These are phyloP conservation scores for Oscheius sp. DNA, from an alignment of 2,888 invertebrate genomes.

Conservation along the genomic window DNA sequence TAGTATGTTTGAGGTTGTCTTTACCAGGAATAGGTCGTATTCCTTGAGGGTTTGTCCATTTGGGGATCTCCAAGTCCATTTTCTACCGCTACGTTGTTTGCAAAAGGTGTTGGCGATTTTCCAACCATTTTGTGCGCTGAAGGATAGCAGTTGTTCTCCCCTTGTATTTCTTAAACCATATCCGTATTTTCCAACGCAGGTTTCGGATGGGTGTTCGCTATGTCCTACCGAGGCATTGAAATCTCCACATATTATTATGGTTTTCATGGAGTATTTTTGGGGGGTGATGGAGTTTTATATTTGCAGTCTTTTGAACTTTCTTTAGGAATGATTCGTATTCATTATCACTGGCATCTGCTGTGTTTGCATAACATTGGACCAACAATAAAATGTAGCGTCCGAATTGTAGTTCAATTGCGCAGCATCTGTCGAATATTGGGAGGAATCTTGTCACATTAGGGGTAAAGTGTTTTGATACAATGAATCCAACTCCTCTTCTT, in stretches of 20 bases:
- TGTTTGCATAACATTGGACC: neutral
- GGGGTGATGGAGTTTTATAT: too few species aligned
- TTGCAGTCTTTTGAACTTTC: neutral
- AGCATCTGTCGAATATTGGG: too few species aligned
- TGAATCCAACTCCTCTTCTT: slow-evolving; percentile 14
- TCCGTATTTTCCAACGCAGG: slow-evolving; percentile 8
- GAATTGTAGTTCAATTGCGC: too few species aligned
- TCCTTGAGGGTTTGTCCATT: slow-evolving; percentile 3
- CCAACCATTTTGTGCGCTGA: neutral
- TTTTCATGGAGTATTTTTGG: too few species aligned
- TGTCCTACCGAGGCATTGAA: neutral
- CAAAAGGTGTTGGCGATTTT: slow-evolving; percentile 1
- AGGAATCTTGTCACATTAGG: too few species aligned
- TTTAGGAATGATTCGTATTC: too few species aligned
- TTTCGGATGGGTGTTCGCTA: neutral
- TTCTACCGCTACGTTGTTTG: neutral
- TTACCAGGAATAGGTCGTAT: slow-evolving; percentile 10
- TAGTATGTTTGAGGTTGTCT: neutral
- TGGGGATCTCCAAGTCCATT: slow-evolving; percentile 22
- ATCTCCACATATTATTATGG: slow-evolving; percentile 12
- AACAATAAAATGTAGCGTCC: neutral
- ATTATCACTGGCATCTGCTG: neutral
- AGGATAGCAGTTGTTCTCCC: slow-evolving; percentile 11
- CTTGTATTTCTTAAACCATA: slow-evolving; percentile 5
- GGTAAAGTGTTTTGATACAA: neutral